Evolutionary conservation across 2,113 vertebrate species (phyloP).

Genomic region (Phylloscopus trochiloides): DNA sequence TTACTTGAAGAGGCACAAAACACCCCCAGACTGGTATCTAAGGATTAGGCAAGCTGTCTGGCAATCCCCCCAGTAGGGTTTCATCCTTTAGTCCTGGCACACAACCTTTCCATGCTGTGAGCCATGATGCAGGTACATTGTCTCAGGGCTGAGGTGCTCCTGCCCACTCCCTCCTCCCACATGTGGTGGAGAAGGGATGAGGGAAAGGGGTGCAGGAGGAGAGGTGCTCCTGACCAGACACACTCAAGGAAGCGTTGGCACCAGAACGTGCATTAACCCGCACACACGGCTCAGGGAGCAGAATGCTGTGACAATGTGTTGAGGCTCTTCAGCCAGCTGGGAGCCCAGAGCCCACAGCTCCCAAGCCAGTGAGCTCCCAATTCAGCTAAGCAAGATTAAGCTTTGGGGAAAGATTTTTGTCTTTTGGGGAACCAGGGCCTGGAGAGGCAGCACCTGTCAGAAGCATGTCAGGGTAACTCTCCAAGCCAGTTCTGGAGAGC

Average conservation of each 20-base stretch:
- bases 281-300: fast-evolving
- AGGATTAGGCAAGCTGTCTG: background rate
- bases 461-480: background rate
- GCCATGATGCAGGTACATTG: fast-evolving
- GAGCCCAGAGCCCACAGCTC: background rate
- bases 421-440: background rate
- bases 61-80: fast-evolving
- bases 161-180: background rate
- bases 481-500: background rate
- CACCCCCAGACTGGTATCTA: background rate
- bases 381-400: background rate
- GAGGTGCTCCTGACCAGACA: background rate
- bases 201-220: background rate
- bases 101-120: background rate
- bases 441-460: background rate
- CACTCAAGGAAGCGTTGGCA: fast-evolving
- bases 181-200: background rate
- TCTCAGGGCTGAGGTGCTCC: background rate
- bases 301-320: background rate
- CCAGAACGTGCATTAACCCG: fast-evolving
- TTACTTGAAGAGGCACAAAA: background rate
- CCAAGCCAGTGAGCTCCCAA: background rate
- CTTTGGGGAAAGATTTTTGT: background rate
- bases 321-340: background rate
- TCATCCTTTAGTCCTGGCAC: background rate